phyloP scores from a whole-genome alignment of 2,888 invertebrate genomes.

The Trimorus sp. region DNA sequence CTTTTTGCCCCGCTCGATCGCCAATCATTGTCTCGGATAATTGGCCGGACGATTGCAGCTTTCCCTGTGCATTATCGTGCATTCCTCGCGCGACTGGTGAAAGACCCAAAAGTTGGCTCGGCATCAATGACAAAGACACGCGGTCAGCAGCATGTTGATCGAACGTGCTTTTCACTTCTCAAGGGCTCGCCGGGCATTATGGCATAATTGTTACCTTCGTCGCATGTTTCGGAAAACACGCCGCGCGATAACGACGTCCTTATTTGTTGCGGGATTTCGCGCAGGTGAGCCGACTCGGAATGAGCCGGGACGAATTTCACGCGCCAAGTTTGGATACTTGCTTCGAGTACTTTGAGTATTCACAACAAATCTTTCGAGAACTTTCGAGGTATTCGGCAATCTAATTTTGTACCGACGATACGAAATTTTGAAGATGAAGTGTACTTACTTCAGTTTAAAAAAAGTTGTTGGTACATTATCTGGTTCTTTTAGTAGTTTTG shows the following conservation, averaged over 20 bases:
- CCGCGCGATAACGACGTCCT: background rate
- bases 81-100: slow-evolving; percentile 28
- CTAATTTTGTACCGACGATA: no score
- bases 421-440: no score
- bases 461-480: no score
- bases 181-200: slow-evolving; percentile 65
- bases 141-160: slow-evolving; percentile 54
- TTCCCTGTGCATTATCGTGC: slow-evolving; percentile 37
- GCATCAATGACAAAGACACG: slow-evolving; percentile 51
- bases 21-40: slow-evolving; percentile 12
- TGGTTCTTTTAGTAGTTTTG: no score
- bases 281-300: no score
- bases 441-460: no score
- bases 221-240: slow-evolving; percentile 30
- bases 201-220: slow-evolving; percentile 30
- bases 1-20: slow-evolving; percentile 3
- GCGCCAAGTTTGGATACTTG: no score
- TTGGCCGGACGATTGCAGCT: slow-evolving; percentile 26
- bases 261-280: no score
- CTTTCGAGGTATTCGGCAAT: no score
- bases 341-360: no score
- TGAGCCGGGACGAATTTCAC: no score
- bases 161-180: slow-evolving; percentile 71
- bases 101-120: slow-evolving; percentile 56
- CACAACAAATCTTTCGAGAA: no score